Evolutionary conservation across 2,113 vertebrate species (phyloP).

Genomic region (Mirza zaza): DNA sequence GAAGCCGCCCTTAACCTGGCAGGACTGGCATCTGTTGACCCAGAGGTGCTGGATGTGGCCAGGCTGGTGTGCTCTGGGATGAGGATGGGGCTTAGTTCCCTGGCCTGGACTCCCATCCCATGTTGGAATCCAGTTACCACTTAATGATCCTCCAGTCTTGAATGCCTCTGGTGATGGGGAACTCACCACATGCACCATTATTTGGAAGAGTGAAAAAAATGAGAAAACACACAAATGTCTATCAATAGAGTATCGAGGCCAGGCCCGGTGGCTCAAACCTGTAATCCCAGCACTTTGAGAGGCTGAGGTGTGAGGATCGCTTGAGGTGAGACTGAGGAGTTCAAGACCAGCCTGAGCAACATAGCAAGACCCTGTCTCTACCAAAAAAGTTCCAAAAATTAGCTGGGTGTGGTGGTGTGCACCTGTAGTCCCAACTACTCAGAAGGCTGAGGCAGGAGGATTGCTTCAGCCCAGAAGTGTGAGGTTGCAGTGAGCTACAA

Average conservation of each 20-base stretch:
- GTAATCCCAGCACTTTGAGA: too few relatives aligned
- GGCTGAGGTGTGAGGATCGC: too few relatives aligned
- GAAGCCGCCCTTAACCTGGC: accelerated
- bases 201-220: neutral
- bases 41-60: accelerated
- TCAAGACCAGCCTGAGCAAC: too few relatives aligned
- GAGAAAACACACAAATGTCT: neutral
- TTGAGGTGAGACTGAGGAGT: too few relatives aligned
- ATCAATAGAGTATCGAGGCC: neutral
- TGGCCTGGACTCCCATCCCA: neutral
- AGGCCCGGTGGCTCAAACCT: too few relatives aligned
- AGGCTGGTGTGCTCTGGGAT: accelerated
- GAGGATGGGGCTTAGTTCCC: neutral
- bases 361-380: too few relatives aligned
- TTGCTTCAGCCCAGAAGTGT: too few relatives aligned
- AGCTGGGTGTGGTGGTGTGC: too few relatives aligned
- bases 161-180: neutral
- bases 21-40: neutral
- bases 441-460: too few relatives aligned
- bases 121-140: neutral
- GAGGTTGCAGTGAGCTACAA: too few relatives aligned
- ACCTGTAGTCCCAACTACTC: too few relatives aligned
- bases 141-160: neutral
- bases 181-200: neutral
- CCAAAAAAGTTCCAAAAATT: too few relatives aligned